These are phyloP conservation scores for Drosophila falleni DNA, from an alignment of 2,888 invertebrate species.

Conservation along the genomic window DNA sequence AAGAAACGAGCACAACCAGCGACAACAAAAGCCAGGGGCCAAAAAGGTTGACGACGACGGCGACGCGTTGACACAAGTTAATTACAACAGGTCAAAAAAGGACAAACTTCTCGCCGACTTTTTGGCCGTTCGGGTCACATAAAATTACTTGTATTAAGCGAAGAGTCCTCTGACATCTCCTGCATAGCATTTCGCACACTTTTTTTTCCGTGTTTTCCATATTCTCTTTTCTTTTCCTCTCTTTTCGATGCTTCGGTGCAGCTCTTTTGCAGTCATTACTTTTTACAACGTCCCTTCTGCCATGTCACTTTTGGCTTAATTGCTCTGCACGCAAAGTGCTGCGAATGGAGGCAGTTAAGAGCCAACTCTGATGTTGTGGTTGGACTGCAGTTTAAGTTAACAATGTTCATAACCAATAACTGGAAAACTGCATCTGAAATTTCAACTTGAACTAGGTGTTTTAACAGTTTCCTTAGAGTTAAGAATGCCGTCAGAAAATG, in stretches of 20 bases:
- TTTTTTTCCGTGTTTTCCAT: not conserved
- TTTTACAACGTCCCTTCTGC: slow-evolving; percentile 39
- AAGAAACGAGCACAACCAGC: slow-evolving; percentile 37
- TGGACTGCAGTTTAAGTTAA: not conserved
- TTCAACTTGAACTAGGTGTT: not conserved
- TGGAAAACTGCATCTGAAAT: slow-evolving; percentile 2
- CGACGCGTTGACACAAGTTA: slow-evolving; percentile 62
- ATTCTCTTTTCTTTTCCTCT: not conserved
- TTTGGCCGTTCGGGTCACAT: slow-evolving; percentile 54
- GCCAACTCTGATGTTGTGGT: slow-evolving; percentile 8
- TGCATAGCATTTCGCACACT: slow-evolving; percentile 27
- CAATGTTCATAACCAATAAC: slow-evolving; percentile 8
- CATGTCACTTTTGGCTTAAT: slow-evolving; percentile 59
- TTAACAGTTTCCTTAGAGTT: not conserved
- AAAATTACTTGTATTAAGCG: slow-evolving; percentile 60
- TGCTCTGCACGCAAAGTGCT: slow-evolving; percentile 56
- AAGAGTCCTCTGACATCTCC: slow-evolving; percentile 39
- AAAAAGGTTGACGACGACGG: slow-evolving; percentile 22
- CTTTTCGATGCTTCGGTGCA: slow-evolving; percentile 20
- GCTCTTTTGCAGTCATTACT: slow-evolving; percentile 39
- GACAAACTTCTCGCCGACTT: slow-evolving; percentile 53
- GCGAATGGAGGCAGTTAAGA: slow-evolving; percentile 13
- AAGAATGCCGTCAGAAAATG: no score
- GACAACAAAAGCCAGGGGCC: slow-evolving; percentile 57
- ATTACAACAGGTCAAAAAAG: slow-evolving; percentile 57